These are phyloP conservation scores for Myotis pilosus DNA, from an alignment of 2,797 vertebrate genomes.

Conservation along the genomic window DNA sequence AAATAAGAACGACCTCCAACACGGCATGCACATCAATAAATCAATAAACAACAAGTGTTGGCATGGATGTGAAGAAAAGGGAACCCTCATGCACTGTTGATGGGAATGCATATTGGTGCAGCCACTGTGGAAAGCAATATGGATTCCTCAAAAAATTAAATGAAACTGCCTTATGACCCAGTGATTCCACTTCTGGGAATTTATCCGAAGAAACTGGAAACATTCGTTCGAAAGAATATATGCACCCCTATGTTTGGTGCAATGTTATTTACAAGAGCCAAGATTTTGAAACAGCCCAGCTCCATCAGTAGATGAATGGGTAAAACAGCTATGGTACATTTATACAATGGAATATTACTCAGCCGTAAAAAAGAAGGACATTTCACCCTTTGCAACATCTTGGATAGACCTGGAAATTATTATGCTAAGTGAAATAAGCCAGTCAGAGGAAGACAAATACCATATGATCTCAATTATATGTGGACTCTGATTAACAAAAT, in stretches of 20 bases:
- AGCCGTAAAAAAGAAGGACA: not conserved
- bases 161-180: not conserved
- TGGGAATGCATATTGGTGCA: not conserved
- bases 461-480: not conserved
- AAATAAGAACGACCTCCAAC: not conserved
- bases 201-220: not conserved
- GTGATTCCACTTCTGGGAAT: not conserved
- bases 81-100: not conserved
- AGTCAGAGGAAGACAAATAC: not conserved
- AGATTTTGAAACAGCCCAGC: not conserved
- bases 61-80: not conserved
- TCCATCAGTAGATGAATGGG: not conserved
- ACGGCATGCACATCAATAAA: not conserved
- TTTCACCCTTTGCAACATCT: not conserved
- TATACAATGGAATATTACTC: not conserved
- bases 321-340: not conserved
- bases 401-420: not conserved
- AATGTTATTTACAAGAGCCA: not conserved
- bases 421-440: not conserved
- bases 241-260: not conserved
- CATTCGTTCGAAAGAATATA: not conserved
- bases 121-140: not conserved
- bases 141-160: not conserved
- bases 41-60: not conserved
- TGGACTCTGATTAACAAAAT: not conserved